These are phyloP conservation scores for Perithous albicinctus DNA, from an alignment of 2,888 invertebrate species.

Conservation along the genomic window DNA sequence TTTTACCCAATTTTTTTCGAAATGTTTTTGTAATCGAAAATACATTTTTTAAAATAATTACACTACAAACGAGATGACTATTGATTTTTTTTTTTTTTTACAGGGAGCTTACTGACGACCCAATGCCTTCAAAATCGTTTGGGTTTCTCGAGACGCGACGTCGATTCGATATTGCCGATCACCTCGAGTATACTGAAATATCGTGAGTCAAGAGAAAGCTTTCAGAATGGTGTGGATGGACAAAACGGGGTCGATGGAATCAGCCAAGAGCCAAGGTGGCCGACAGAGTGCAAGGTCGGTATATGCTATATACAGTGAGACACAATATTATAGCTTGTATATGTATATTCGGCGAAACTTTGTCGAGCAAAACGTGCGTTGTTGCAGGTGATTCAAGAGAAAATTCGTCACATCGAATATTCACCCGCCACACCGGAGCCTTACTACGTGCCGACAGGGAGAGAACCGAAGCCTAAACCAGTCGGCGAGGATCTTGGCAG, in stretches of 20 bases:
- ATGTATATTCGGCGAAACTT: constrained; percentile 1
- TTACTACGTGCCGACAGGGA: constrained; percentile 91
- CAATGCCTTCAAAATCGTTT: constrained; percentile 75
- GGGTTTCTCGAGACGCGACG: constrained; percentile 72
- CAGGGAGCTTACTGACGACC: constrained; percentile 74
- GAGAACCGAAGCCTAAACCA: constrained; percentile 93
- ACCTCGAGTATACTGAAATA: constrained; percentile 72
- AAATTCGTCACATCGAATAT: constrained; percentile 91
- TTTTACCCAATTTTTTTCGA: no score
- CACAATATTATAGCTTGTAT: no score
- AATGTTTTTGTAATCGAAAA: no score
- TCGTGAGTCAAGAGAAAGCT: constrained; percentile 75
- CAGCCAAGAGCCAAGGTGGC: constrained; percentile 94
- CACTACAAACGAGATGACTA: neutral
- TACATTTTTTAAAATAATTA: neutral
- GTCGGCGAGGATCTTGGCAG: constrained; percentile 94
- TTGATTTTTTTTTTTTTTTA: no score
- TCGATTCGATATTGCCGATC: constrained; percentile 74
- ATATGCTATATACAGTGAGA: neutral
- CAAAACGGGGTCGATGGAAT: constrained; percentile 76
- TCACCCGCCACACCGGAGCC: constrained; percentile 91
- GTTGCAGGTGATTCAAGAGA: constrained; percentile 92
- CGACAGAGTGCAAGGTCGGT: constrained; percentile 93
- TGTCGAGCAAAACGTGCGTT: neutral
- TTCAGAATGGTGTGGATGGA: constrained; percentile 67